phyloP scores from a whole-genome alignment of 1,140 invertebrate species.

The Drosophila quadrilineata region DNA sequence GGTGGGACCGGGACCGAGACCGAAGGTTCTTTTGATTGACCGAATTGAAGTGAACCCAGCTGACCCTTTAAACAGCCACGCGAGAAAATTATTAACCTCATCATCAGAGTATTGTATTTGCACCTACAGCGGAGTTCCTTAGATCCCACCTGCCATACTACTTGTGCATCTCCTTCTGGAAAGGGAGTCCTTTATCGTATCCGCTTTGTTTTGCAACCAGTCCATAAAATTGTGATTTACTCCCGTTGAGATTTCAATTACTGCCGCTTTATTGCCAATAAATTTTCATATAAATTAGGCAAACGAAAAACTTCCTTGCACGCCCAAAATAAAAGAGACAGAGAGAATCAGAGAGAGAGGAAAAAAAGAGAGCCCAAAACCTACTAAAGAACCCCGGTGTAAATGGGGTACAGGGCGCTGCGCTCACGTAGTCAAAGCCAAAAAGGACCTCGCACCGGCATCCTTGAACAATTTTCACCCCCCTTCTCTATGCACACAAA shows the following conservation, averaged over 20 bases:
- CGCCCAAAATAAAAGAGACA: neutral
- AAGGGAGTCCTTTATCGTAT: constrained; percentile 9
- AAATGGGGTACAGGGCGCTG: no score
- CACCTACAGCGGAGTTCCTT: neutral
- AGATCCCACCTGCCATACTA: neutral
- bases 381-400: no score
- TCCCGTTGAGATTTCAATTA: constrained; percentile 76
- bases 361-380: neutral
- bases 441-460: neutral
- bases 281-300: constrained; percentile 77
- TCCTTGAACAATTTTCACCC: constrained; percentile 43
- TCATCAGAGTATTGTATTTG: constrained; percentile 31
- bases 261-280: constrained; percentile 77
- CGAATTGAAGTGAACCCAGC: constrained; percentile 23
- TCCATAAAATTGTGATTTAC: constrained; percentile 79
- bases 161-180: neutral
- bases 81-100: constrained; percentile 62
- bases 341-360: neutral
- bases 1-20: no score
- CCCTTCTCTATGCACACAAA: no score
- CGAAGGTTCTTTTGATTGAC: neutral
- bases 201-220: constrained; percentile 31
- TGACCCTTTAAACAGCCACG: constrained; percentile 40
- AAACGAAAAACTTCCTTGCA: constrained; percentile 43
- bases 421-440: constrained; percentile 28